These are phyloP conservation scores for Catocala fraxini DNA, from an alignment of 2,888 invertebrate species.

Conservation along the genomic window DNA sequence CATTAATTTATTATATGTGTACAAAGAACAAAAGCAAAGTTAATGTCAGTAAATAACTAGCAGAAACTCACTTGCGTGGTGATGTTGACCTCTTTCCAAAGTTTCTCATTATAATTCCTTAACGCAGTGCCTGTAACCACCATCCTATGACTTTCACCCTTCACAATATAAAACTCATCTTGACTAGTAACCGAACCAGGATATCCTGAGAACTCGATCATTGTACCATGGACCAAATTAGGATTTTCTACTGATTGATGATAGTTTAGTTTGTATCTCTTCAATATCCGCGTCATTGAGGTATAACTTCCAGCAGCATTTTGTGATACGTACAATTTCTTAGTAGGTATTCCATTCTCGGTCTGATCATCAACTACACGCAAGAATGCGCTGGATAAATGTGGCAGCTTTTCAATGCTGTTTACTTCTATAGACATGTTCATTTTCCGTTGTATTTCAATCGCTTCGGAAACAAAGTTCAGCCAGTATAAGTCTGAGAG, in stretches of 20 bases:
- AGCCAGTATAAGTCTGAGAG: conserved; percentile 91
- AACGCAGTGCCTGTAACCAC: conserved; percentile 93
- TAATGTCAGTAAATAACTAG: not conserved
- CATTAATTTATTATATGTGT: not conserved
- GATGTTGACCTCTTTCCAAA: conserved; percentile 91
- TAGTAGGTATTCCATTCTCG: conserved; percentile 66
- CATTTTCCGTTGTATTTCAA: conserved; percentile 88
- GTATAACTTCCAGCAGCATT: conserved; percentile 91
- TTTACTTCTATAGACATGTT: conserved; percentile 76
- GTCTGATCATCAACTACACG: conserved; percentile 85
- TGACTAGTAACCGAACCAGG: conserved; percentile 94
- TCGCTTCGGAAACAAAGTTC: conserved; percentile 92
- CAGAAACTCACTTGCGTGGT: conserved; percentile 83
- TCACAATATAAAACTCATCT: conserved; percentile 93
- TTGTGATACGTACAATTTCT: conserved; percentile 92
- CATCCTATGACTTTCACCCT: conserved; percentile 86
- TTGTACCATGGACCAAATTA: conserved; percentile 89
- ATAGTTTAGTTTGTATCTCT: conserved; percentile 94
- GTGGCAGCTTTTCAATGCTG: conserved; percentile 67
- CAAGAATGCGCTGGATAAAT: conserved; percentile 89
- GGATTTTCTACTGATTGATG: conserved; percentile 86
- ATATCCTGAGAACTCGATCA: conserved; percentile 93
- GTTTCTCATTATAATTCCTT: conserved; percentile 90
- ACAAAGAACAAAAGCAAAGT: too few relatives aligned
- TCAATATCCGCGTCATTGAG: conserved; percentile 94